Conservation (phyloP, 1,140 invertebrate species). For the Sinonovacula constricta region DNA sequence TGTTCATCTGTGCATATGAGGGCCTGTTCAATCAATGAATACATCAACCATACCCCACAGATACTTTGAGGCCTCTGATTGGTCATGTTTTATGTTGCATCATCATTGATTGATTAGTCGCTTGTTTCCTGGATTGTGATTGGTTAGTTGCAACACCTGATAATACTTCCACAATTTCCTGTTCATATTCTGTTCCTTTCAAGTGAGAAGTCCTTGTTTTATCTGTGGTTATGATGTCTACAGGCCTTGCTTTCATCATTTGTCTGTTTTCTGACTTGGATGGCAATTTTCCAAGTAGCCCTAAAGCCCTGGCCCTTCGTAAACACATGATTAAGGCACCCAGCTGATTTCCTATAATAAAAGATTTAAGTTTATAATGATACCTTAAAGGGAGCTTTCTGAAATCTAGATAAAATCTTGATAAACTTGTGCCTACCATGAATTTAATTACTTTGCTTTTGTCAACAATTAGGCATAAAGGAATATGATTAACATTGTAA, state of each 20-base stretch:
- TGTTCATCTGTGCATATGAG: conserved; percentile 77
- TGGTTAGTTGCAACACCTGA: too few species aligned
- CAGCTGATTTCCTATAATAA: conserved; percentile 47
- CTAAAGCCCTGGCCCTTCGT: conserved; percentile 65
- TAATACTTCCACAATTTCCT: not conserved
- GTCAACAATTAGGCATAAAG: too few species aligned
- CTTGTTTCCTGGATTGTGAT: not conserved
- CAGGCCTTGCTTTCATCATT: not conserved
- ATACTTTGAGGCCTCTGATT: conserved; percentile 19
- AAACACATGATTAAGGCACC: conserved; percentile 73
- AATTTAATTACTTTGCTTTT: too few species aligned
- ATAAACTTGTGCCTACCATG: not conserved
- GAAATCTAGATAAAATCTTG: not conserved
- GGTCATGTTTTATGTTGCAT: not conserved
- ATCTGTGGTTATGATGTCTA: not conserved
- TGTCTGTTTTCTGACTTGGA: not conserved
- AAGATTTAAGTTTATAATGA: conserved; percentile 4
- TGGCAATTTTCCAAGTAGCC: conserved; percentile 51
- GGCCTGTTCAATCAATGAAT: conserved; percentile 73
- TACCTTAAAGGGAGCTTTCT: not conserved
- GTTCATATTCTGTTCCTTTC: not conserved
- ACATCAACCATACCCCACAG: conserved; percentile 77
- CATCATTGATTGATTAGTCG: not conserved
- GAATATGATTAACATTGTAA: not conserved
- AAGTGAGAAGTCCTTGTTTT: not conserved